Base-by-base conservation (phyloP, 1,140 invertebrate species). In the Dendrolimus punctatus region DNA sequence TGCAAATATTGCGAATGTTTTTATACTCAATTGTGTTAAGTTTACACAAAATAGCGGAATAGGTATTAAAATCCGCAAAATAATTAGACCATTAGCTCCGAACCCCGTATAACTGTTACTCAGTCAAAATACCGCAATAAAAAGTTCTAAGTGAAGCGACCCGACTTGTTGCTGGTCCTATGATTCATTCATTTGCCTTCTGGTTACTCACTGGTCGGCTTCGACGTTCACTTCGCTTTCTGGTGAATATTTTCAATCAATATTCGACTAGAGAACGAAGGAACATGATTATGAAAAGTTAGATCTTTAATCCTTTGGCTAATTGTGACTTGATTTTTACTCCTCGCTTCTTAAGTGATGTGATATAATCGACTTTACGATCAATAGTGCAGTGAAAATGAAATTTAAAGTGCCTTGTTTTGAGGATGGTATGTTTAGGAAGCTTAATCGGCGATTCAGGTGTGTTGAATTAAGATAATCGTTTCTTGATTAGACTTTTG, bases 61-160 rank as follows among this genome's bases (percentile, higher is more conserved):
- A 9, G 38, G 23, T 23, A 23, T 40, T 49, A 45, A 49, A 52
- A 66, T 62, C 60, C 53, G 51, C 62, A 46, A 65, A 53, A 51
- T 69, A 76, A 77, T 81, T 76, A 73, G 69, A 62, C 37, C 57
- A 62, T 40, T 54, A 46, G 54, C 60, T 56, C 51, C n/a, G 55
- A 73, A 64, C 52, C 48, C 54, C 49, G 58, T 66, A 66, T 51
- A 71, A 78, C 80, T 69, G 80, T 83, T 79, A 76, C 36, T 41
- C 54, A 56, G 53, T 56, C 62, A 62, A 78, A 76, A 76, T 76
- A 79, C 76, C 76, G 79, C 75, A 80, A 80, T 71, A 75, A 78
- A 76, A 80, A 73, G 62, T 60, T 76, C 67, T 68, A 74, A 81
- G 58, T 66, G 66, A 66, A 67, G 59, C 73, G 68, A 75, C 68